These are phyloP conservation scores for Cydia pomonella DNA, from an alignment of 1,140 invertebrate genomes.

Conservation along the genomic window DNA sequence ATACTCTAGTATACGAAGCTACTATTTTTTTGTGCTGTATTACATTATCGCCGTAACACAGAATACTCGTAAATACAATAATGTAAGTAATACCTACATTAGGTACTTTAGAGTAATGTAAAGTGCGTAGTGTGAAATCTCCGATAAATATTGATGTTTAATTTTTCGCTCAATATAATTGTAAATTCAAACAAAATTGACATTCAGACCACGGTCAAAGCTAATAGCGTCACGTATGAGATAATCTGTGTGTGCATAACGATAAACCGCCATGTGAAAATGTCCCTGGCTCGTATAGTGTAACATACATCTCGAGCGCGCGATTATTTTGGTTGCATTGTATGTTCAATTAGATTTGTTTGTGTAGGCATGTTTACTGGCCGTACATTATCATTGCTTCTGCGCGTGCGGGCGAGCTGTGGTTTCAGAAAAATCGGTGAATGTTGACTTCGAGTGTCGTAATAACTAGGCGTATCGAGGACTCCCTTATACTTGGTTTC, in stretches of 20 bases:
- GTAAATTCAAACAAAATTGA: conserved; percentile 1
- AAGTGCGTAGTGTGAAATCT: neutral
- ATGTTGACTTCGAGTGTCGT: neutral
- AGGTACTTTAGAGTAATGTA: too few relatives aligned
- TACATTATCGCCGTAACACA: too few relatives aligned
- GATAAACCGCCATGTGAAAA: neutral
- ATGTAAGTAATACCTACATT: too few relatives aligned
- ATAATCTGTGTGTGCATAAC: neutral
- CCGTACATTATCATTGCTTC: neutral
- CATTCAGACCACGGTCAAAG: conserved; percentile 1
- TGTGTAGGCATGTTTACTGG: neutral
- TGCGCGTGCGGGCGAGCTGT: neutral
- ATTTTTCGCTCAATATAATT: neutral
- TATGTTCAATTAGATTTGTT: neutral
- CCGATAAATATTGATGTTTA: neutral
- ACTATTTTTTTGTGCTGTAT: too few relatives aligned
- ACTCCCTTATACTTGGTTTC: too few relatives aligned
- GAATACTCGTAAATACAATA: too few relatives aligned
- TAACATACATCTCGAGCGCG: neutral
- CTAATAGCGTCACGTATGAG: conserved; percentile 3
- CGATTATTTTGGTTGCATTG: neutral
- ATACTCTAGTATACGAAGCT: too few relatives aligned
- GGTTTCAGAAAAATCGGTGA: neutral
- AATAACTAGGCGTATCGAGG: neutral
- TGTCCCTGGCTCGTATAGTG: neutral